Conservation (phyloP, 2,113 vertebrate species). For the Petrocephalus zakoni region DNA sequence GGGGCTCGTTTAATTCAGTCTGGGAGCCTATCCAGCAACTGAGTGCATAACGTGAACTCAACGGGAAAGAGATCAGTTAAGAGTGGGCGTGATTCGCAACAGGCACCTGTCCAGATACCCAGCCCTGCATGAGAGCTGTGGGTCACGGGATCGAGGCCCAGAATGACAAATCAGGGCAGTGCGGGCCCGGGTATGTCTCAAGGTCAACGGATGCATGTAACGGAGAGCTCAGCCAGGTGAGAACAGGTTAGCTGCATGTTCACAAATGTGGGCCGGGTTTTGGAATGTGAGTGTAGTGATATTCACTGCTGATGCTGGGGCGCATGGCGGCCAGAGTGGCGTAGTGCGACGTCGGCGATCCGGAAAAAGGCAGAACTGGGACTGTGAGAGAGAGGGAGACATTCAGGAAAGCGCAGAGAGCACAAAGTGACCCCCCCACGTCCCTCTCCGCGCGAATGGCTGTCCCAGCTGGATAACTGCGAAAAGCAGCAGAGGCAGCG, state of each 20-base stretch:
- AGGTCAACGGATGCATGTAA: not conserved
- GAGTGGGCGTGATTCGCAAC: not conserved
- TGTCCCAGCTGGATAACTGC: not conserved
- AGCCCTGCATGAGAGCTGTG: not conserved
- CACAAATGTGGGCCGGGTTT: not conserved
- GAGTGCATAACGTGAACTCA: not conserved
- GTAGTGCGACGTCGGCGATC: constrained; percentile 25
- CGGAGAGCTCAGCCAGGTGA: constrained; percentile 25
- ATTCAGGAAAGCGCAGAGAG: not conserved
- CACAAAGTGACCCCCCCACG: not conserved
- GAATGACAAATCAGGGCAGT: not conserved
- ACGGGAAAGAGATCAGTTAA: not conserved
- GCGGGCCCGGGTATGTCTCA: not conserved
- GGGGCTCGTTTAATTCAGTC: not conserved
- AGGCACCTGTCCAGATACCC: not conserved
- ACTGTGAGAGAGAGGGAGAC: constrained; percentile 8
- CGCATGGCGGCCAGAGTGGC: constrained; percentile 10
- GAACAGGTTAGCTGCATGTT: not conserved
- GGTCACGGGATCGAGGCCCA: not conserved
- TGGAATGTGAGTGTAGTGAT: constrained; percentile 9
- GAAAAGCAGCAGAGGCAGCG: not conserved
- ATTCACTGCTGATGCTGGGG: constrained; percentile 24
- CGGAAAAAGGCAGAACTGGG: constrained; percentile 20
- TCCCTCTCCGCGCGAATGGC: not conserved
- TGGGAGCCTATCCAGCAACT: not conserved